Evolutionary conservation across 1,140 invertebrate genomes (phyloP), one percentile per base, ranked within the genome.

Genomic region (Diploscapter pachys): DNA sequence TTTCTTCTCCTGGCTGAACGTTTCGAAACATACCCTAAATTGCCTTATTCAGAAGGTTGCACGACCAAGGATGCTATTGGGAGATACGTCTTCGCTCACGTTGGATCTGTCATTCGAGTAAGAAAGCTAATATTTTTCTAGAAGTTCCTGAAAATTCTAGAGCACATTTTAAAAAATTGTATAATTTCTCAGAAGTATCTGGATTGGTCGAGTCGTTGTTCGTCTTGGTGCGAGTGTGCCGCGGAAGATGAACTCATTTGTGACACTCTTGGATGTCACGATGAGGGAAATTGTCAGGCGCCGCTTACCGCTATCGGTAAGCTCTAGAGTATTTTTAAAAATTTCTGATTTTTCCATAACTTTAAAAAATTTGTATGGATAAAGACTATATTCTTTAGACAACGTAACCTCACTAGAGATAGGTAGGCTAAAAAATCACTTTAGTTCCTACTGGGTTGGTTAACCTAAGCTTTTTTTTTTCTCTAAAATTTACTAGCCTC

Each of bases 171-270:
- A 67, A 59, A 56, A 6, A 50, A 59, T 31, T 66, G 56, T 56
- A 5, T 49, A 55, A 4, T 56, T 4, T 71, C 78, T 11, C 71
- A 79, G 77, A 73, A 80, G 71, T 84, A 81, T 64, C 62, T 78
- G 50, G 83, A 84, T 53, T 83, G 80, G 81, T 77, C 79, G 1
- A 80, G 81, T n/a, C 75, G 78, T 55, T 85, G 83, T 67, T 83
- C 84, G 3, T 76, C 78, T 6, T 85, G 84, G 84, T 85, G 83
- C 72, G 74, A 80, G 57, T 85, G 83, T 59, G 54, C 63, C 13
- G 54, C 53, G 5, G 79, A 81, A 6, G 82, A 83, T n/a, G 52
- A 69, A 5, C n/a, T 83, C 5, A 13, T 57, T 4, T 85, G 83
- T 70, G 72, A 81, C 54, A 48, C 71, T 3, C 67, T 84, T 4